phyloP scores from a whole-genome alignment of 1,140 invertebrate species.

The Drosophila kanapiae region DNA sequence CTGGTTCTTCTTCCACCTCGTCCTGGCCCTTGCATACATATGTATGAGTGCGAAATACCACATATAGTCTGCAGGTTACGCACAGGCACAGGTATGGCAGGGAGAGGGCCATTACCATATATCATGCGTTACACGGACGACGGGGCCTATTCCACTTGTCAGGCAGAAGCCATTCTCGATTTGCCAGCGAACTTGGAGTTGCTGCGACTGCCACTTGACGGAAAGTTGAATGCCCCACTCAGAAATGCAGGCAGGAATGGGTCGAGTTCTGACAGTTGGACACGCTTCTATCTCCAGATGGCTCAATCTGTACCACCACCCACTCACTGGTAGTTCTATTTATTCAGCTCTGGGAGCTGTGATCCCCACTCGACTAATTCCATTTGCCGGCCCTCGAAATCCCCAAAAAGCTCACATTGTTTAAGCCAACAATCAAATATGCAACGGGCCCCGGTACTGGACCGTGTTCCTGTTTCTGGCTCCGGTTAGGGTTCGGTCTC shows the following conservation, averaged over 20 bases:
- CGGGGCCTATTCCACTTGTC: conserved; percentile 63
- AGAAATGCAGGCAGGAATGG: conserved; percentile 40
- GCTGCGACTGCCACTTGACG: conserved; percentile 43
- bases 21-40: conserved; percentile 42
- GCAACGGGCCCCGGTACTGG: conserved; percentile 39
- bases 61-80: conserved; percentile 32
- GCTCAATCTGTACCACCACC: conserved; percentile 32
- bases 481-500: conserved; percentile 1
- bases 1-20: conserved; percentile 18
- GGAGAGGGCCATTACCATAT: conserved; percentile 70
- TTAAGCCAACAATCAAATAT: conserved; percentile 74
- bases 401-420: conserved; percentile 66
- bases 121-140: conserved; percentile 70
- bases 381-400: conserved; percentile 61
- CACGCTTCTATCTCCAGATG: conserved; percentile 32
- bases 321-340: conserved; percentile 1
- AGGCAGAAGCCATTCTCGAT: conserved; percentile 54
- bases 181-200: conserved; percentile 30
- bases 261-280: conserved; percentile 20
- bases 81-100: background rate
- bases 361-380: conserved; percentile 61
- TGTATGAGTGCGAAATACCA: conserved; percentile 44
- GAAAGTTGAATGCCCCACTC: conserved; percentile 62
- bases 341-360: conserved; percentile 9
- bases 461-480: conserved; percentile 5